Base-by-base conservation (phyloP, 2,797 vertebrate species). In the Schizopygopsis malacanthus region DNA sequence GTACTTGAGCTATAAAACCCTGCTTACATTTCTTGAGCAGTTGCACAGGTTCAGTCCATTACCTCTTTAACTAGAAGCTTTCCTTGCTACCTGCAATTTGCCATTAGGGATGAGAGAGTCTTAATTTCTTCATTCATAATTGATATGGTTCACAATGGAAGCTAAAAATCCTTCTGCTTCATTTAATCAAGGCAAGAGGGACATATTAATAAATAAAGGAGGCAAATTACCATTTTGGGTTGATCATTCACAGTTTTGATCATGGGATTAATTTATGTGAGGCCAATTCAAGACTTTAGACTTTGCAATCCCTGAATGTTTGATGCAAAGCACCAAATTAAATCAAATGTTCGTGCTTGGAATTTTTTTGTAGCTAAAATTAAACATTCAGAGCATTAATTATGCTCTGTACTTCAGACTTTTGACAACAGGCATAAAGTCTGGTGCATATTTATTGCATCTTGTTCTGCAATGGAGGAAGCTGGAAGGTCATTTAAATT, bases 351-450 rank as follows among this genome's bases (percentile, higher is more conserved):
- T 28, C 54, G 43, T 79, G 54, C 54, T 43, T 76, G 18, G 18
- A 13, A 6, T 13, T 76, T 79, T 50, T 79, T 25, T 61, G 54
- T 61, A n/a, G 54, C 76, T 18, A n/a, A n/a, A n/a, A 59, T 79
- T 61, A 61, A 79, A 43, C 22, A 43, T 78, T 61, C 37, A 56
- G 37, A 43, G 22, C 12, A 16, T 41, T 15, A 41, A n/a, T 79
- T 59, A 22, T 61, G 7, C 13, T 43, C 54, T 43, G 18, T 54
- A 41, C 50, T 56, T 54, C 52, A 39, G 33, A 20, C 2, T n/a
- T 52, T 2, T 59, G 76, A 39, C 33, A 59, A 39, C 20, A n/a
- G 20, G n/a, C 37, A 78, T 39, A 78, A 25, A 61, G 6, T 10
- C 20, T 79, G 33, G 33, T 43, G 37, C 52, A 59, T 78, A 78